Evolutionary conservation across 2,797 vertebrate genomes (phyloP).

Genomic region (Astyanax mexicanus): DNA sequence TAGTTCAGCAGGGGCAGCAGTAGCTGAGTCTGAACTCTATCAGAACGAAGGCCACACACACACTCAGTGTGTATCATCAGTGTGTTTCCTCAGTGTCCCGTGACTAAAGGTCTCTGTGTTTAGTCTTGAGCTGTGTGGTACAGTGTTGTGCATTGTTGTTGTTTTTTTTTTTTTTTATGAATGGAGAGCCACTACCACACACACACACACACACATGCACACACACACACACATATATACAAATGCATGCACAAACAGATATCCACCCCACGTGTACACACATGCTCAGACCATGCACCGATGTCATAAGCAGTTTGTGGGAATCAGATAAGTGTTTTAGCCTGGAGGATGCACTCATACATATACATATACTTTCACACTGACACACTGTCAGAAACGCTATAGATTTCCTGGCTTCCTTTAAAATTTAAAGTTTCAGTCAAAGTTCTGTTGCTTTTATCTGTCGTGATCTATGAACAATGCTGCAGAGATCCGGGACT

Average conservation of each 20-base stretch:
- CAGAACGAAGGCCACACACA: neutral
- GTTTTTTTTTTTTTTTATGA: constrained; percentile 8
- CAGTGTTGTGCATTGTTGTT: neutral
- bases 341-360: constrained; percentile 62
- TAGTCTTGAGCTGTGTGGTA: neutral
- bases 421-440: too few relatives aligned
- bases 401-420: too few relatives aligned
- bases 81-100: neutral
- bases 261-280: neutral
- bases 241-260: neutral
- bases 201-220: neutral
- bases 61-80: neutral
- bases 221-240: neutral
- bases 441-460: too few relatives aligned
- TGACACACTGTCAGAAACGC: too few relatives aligned
- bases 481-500: too few relatives aligned
- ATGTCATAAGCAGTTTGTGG: neutral
- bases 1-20: too few relatives aligned
- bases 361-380: too few relatives aligned
- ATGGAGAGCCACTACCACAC: neutral
- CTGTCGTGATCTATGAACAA: too few relatives aligned
- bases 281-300: neutral
- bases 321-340: constrained; percentile 17
- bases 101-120: neutral
- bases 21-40: too few relatives aligned